phyloP scores from a whole-genome alignment of 1,140 invertebrate species.

The Xylocopa sonorina region DNA sequence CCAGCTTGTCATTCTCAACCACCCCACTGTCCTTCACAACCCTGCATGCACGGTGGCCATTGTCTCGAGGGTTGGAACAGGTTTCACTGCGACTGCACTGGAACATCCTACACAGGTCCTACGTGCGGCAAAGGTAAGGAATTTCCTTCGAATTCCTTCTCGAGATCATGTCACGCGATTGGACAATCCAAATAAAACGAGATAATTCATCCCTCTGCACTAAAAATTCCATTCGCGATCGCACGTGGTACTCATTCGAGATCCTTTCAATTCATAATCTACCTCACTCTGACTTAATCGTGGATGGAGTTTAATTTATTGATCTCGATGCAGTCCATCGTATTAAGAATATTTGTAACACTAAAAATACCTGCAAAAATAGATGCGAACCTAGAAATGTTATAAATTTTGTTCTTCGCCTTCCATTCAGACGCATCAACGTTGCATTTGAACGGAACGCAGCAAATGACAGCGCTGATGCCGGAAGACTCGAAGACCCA shows the following conservation, averaged over 20 bases:
- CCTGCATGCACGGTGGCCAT: conserved; percentile 94
- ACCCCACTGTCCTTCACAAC: conserved; percentile 90
- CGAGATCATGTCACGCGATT: too few relatives aligned
- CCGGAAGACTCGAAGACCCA: conserved; percentile 92
- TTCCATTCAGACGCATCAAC: conserved; percentile 89
- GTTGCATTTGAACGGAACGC: conserved; percentile 93
- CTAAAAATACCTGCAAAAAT: too few relatives aligned
- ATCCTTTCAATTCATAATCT: too few relatives aligned
- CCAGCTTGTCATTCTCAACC: conserved; percentile 90
- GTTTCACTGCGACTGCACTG: conserved; percentile 97
- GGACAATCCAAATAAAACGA: too few relatives aligned
- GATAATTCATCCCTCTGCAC: too few relatives aligned
- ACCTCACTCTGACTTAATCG: too few relatives aligned
- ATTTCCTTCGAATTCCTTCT: background rate
- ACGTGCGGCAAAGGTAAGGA: conserved; percentile 93
- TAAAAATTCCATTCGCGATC: too few relatives aligned
- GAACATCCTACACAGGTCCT: conserved; percentile 93
- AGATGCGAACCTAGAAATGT: too few relatives aligned
- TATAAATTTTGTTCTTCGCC: background rate
- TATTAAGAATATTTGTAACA: too few relatives aligned
- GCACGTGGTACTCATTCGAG: too few relatives aligned
- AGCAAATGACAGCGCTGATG: conserved; percentile 91
- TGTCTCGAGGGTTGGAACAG: conserved; percentile 98
- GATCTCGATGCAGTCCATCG: too few relatives aligned
- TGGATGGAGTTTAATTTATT: too few relatives aligned